Conservation (phyloP, 2,797 vertebrate species). For the Dicrostonyx torquatus region DNA sequence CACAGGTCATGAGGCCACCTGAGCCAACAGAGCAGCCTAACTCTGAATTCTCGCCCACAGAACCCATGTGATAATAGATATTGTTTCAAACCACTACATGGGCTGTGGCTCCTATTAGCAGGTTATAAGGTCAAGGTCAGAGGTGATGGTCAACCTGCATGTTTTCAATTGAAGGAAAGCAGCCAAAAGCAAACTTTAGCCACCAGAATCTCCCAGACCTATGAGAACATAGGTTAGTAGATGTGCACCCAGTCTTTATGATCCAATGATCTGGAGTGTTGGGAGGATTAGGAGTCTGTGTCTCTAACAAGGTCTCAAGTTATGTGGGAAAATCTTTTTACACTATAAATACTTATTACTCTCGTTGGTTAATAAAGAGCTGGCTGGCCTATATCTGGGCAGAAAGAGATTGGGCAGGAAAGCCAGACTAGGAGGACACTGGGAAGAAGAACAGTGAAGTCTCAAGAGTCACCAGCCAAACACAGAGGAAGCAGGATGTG, state of each 20-base stretch:
- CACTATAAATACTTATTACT: background rate
- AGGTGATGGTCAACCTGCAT: background rate
- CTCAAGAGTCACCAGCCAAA: background rate
- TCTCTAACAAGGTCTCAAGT: background rate
- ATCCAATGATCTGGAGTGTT: background rate
- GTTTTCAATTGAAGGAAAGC: background rate
- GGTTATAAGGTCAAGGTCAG: background rate
- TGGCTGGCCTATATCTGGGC: background rate
- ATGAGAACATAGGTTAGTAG: background rate
- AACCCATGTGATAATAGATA: background rate
- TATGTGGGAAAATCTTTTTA: background rate
- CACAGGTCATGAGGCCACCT: background rate
- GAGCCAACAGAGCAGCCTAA: background rate
- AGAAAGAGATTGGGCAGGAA: background rate
- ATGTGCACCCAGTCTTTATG: background rate
- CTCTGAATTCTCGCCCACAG: background rate
- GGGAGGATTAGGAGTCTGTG: background rate
- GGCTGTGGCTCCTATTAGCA: background rate
- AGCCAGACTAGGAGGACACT: background rate
- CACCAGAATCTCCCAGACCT: background rate
- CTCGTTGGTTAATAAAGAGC: background rate
- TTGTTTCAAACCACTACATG: background rate
- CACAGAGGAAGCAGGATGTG: background rate
- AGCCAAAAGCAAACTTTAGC: background rate
- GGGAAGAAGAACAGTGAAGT: rapidly evolving